These are phyloP conservation scores for Stenotaenia linearis DNA, from an alignment of 2,888 invertebrate species.

Conservation along the genomic window DNA sequence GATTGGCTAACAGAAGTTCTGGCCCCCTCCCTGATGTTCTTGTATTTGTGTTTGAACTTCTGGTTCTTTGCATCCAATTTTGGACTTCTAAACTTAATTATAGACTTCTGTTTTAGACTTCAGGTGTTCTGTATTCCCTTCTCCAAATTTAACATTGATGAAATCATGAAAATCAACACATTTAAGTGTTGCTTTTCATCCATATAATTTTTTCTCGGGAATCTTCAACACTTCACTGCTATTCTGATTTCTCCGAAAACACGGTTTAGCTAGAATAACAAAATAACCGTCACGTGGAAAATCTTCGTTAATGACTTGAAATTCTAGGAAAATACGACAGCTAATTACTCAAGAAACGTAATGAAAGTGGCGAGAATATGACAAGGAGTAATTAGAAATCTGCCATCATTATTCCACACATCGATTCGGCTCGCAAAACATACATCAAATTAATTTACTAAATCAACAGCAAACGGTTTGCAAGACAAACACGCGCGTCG, in stretches of 20 bases:
- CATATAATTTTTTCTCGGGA: no score
- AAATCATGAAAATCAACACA: no score
- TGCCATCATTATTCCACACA: neutral
- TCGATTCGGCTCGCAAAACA: neutral
- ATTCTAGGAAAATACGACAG: neutral
- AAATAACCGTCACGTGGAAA: neutral
- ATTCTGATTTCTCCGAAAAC: neutral
- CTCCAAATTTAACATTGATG: no score
- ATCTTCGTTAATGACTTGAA: neutral
- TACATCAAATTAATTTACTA: slow-evolving; percentile 13
- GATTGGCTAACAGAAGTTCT: no score
- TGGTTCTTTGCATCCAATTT: no score
- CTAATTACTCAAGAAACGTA: slow-evolving; percentile 3
- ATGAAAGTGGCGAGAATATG: neutral
- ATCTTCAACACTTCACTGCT: no score
- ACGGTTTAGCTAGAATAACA: neutral
- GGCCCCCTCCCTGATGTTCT: no score
- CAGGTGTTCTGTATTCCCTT: no score
- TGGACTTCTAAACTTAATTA: no score
- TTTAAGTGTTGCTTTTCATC: no score
- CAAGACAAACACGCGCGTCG: neutral
- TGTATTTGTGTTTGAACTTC: no score
- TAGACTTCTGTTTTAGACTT: no score
- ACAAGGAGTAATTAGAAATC: neutral
- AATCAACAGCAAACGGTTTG: neutral